Conservation (phyloP, 1,140 invertebrate species). For the Trichonephila clavipes region DNA sequence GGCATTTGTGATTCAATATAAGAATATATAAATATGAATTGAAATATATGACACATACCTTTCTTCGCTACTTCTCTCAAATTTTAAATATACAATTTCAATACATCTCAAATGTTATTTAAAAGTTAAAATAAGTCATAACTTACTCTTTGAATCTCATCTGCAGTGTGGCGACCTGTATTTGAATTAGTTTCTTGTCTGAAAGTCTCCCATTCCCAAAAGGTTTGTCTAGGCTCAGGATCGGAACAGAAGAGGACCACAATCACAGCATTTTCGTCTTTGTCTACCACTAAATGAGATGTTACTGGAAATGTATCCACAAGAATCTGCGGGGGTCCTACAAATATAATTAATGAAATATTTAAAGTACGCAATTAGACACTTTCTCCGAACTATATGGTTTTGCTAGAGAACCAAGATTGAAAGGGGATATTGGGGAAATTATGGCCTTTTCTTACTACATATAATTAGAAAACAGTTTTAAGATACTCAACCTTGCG, state of each 20-base stretch:
- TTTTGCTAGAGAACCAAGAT: no score
- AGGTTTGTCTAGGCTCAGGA: conserved; percentile 76
- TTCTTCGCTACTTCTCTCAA: no score
- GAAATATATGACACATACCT: no score
- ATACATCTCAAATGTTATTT: background rate
- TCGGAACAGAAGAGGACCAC: conserved; percentile 78
- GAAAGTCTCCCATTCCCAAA: conserved; percentile 78
- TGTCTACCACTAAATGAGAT: conserved; percentile 75
- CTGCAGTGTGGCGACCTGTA: conserved; percentile 70
- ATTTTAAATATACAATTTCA: no score
- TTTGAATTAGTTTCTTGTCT: conserved; percentile 66
- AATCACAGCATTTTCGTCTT: conserved; percentile 77
- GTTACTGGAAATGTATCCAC: conserved; percentile 49
- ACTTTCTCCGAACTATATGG: no score
- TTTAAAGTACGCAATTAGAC: background rate
- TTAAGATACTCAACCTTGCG: no score
- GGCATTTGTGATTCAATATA: no score
- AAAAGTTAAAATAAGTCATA: background rate
- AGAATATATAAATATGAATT: no score
- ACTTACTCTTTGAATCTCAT: conserved; percentile 68
- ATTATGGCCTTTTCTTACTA: no score
- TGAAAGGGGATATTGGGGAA: no score
- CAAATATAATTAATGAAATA: background rate
- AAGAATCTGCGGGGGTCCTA: conserved; percentile 76
- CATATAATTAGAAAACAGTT: no score